A percentile compares a stretch with the other conserved stretches of the same genome.
These are phyloP conservation scores for Steinernema feltiae DNA, from an alignment of 1,140 invertebrate species.

Conservation along the genomic window DNA sequence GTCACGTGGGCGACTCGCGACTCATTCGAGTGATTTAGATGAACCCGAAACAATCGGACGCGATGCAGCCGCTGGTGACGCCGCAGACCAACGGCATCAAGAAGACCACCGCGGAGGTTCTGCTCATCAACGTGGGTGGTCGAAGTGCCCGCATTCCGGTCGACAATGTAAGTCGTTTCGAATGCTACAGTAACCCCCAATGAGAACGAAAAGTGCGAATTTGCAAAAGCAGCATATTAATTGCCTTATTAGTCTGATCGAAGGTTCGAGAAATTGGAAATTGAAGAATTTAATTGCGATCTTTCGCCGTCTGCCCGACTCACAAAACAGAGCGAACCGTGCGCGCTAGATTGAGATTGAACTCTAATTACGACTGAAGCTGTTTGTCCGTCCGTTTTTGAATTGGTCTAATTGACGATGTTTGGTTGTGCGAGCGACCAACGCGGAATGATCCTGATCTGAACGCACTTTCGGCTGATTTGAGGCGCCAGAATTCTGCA, in stretches of 20 bases:
- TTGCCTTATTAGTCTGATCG: neutral
- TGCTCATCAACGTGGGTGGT: conserved; percentile 2
- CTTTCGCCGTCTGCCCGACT: too few species aligned
- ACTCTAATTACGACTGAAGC: neutral
- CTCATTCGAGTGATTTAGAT: neutral
- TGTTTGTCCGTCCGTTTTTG: neutral
- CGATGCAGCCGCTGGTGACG: neutral
- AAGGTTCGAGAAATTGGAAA: neutral
- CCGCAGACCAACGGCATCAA: conserved; percentile 9
- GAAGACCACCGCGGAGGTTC: neutral
- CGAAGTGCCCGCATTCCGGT: neutral
- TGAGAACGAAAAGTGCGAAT: neutral
- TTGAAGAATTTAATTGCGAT: neutral
- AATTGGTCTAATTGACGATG: neutral
- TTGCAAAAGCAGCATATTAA: neutral
- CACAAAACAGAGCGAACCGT: too few species aligned
- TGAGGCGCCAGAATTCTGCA: too few species aligned
- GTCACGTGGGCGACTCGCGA: neutral
- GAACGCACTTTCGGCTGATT: too few species aligned
- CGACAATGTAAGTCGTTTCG: neutral
- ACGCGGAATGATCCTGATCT: neutral
- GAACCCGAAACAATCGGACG: neutral
- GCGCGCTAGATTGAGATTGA: too few species aligned
- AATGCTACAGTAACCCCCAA: neutral
- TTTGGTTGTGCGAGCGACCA: too few species aligned